Conservation (phyloP, 2,888 invertebrate species). For the Acronicta psi region DNA sequence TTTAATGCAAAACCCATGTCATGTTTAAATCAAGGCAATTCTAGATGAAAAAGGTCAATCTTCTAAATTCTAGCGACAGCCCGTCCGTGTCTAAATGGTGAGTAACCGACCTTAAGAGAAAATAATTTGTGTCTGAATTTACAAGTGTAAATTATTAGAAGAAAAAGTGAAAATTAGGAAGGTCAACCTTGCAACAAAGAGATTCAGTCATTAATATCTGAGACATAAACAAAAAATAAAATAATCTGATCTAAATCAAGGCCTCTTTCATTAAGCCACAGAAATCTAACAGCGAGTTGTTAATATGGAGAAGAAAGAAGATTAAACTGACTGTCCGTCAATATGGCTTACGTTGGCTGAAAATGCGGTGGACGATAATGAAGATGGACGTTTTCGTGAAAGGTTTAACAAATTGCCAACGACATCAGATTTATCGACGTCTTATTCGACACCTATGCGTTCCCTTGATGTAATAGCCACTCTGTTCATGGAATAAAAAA, state of each 20-base stretch:
- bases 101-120: no score
- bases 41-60: slow-evolving; percentile 6
- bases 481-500: slow-evolving; percentile 4
- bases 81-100: slow-evolving; percentile 11
- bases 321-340: slow-evolving; percentile 12
- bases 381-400: slow-evolving; percentile 24
- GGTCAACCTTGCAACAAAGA: slow-evolving; percentile 26
- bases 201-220: slow-evolving; percentile 30
- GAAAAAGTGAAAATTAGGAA: slow-evolving; percentile 34
- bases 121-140: slow-evolving; percentile 32
- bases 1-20: slow-evolving; percentile 1
- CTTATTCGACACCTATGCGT: slow-evolving; percentile 36
- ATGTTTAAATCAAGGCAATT: slow-evolving; percentile 12
- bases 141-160: slow-evolving; percentile 37
- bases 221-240: slow-evolving; percentile 12
- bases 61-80: not conserved
- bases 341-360: slow-evolving; percentile 16
- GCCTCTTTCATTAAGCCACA: not conserved
- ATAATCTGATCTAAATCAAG: slow-evolving; percentile 15
- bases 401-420: slow-evolving; percentile 32
- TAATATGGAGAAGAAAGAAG: not conserved
- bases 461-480: not conserved
- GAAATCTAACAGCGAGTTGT: not conserved
- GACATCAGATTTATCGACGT: slow-evolving; percentile 38
- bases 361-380: slow-evolving; percentile 18